These are phyloP conservation scores for Penaeus chinensis DNA, from an alignment of 1,140 invertebrate species.

Conservation along the genomic window DNA sequence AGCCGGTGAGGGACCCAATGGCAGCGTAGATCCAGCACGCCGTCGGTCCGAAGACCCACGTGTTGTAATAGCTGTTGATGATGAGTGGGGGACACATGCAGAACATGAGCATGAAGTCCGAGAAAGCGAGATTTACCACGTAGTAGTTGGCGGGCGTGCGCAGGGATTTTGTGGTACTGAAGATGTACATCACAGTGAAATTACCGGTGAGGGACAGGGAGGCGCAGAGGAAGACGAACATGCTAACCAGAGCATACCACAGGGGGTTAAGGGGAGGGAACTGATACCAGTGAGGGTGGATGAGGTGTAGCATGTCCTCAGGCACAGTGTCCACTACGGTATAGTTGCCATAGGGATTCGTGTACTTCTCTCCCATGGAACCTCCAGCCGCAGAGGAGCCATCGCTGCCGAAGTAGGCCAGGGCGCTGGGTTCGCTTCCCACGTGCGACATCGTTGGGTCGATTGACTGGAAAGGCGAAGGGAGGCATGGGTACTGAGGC, in stretches of 20 bases:
- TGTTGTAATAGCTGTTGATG: conserved; percentile 73
- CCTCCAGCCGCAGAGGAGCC: too few relatives aligned
- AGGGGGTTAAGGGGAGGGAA: conserved; percentile 66
- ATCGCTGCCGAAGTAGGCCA: too few relatives aligned
- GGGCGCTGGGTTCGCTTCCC: too few relatives aligned
- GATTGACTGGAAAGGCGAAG: too few relatives aligned
- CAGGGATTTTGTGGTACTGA: conserved; percentile 75
- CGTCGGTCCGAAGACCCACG: conserved; percentile 75
- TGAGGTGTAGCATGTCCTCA: conserved; percentile 64
- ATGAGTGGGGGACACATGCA: conserved; percentile 66
- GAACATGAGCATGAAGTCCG: conserved; percentile 85
- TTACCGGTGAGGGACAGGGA: too few relatives aligned
- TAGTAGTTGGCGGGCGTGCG: conserved; percentile 86
- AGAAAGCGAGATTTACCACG: conserved; percentile 86
- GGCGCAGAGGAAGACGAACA: conserved; percentile 51
- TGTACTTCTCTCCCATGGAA: too few relatives aligned
- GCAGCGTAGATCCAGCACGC: conserved; percentile 85
- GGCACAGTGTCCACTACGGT: too few relatives aligned
- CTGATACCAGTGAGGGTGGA: conserved; percentile 66
- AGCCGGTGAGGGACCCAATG: conserved; percentile 71
- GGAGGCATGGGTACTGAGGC: too few relatives aligned
- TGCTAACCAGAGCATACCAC: conserved; percentile 68
- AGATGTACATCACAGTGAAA: too few relatives aligned
- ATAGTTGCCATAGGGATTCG: too few relatives aligned
- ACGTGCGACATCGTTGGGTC: too few relatives aligned